phyloP scores from a whole-genome alignment of 2,888 invertebrate species.

The Drosophila koepferae region DNA sequence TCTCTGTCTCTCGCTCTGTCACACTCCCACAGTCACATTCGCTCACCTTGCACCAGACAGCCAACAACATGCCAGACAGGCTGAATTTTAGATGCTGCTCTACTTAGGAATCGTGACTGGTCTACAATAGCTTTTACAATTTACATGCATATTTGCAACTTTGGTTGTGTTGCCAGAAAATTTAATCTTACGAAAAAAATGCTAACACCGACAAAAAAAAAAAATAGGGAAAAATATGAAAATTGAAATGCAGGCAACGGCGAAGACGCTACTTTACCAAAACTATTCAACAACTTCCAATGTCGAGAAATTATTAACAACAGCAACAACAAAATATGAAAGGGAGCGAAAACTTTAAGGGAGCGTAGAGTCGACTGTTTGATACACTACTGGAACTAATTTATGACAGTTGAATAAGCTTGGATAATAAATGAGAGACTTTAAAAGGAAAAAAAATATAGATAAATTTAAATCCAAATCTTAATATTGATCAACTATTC shows the following conservation, averaged over 20 bases:
- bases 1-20: constrained; percentile 11
- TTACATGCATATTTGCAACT: constrained; percentile 67
- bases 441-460: not conserved
- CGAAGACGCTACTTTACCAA: constrained; percentile 52
- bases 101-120: constrained; percentile 68
- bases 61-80: constrained; percentile 31
- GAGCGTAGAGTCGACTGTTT: not conserved
- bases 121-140: constrained; percentile 58
- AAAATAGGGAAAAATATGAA: constrained; percentile 32
- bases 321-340: constrained; percentile 10
- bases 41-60: constrained; percentile 14
- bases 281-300: constrained; percentile 51
- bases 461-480: not conserved
- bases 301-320: constrained; percentile 61
- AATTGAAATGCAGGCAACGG: constrained; percentile 56
- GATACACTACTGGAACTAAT: not conserved
- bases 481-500: no score
- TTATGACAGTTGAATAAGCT: accelerated
- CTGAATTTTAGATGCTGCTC: constrained; percentile 60
- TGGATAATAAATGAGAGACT: not conserved
- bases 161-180: constrained; percentile 51
- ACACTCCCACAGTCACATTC: not conserved
- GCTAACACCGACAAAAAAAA: constrained; percentile 1
- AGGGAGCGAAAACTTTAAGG: not conserved
- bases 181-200: constrained; percentile 50